These are phyloP conservation scores for Leptobrachium ailaonicum DNA, from an alignment of 2,113 vertebrate genomes.

Conservation along the genomic window DNA sequence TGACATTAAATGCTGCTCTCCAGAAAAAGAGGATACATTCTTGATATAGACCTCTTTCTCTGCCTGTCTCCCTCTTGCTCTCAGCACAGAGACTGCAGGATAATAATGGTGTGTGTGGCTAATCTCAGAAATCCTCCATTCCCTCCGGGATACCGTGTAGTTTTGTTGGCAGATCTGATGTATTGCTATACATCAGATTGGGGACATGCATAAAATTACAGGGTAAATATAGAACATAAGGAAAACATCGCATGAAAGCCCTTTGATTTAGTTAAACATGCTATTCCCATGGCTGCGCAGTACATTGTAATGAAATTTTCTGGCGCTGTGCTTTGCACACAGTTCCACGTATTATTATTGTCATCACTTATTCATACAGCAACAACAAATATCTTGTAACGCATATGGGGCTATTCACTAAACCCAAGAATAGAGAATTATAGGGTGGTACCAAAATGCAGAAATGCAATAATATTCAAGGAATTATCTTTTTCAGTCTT, in stretches of 20 bases:
- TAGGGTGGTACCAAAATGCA: no score
- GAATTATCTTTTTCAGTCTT: no score
- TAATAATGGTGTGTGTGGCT: background rate
- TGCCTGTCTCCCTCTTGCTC: background rate
- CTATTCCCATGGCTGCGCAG: background rate
- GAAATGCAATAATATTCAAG: no score
- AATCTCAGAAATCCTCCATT: background rate
- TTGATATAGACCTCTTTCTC: background rate
- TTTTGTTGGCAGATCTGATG: background rate
- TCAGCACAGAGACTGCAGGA: background rate
- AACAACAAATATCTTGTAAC: no score
- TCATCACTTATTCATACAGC: no score
- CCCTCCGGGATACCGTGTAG: background rate
- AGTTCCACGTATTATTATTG: no score
- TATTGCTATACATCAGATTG: background rate
- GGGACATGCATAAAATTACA: background rate
- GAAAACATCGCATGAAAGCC: background rate
- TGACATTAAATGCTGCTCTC: background rate
- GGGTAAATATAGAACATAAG: background rate
- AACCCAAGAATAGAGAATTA: no score
- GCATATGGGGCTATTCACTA: no score
- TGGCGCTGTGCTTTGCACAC: no score
- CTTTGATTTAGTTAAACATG: background rate
- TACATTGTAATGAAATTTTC: no score
- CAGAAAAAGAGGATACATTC: background rate